Base-by-base conservation (phyloP, 2,888 invertebrate genomes). In the Chesias legatella region DNA sequence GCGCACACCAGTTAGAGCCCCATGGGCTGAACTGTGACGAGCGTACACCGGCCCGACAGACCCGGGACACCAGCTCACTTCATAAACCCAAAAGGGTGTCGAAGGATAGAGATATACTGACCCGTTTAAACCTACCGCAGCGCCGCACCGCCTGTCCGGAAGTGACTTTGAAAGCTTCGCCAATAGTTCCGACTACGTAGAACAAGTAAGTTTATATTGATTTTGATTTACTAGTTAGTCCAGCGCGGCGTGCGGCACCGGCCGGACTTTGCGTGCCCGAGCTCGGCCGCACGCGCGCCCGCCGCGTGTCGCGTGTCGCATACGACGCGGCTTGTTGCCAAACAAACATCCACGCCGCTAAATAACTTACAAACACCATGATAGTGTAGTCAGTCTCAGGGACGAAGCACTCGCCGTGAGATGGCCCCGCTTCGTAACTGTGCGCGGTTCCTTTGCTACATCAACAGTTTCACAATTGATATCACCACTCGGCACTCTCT, bases 21-120 rank as follows among this genome's bases (percentile, higher is more conserved):
- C 40, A 7, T 10, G 39, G 47, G 50, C 43, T 50, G 50, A 51
- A 37, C 51, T 45, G 48, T 29, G 25, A 24, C 28, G 47, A 42
- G 44, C 51, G 50, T 26, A 10, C 28, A 10, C 9, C 3, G 8
- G 20, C 1, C 25, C 40, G 11, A 2, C 29, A 10, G 10, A 8
- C 20, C 33, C 30, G 40, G 51, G 40, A 43, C 29, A 3, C 27
- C 30, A 43, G 51, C 36, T 40, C 11, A 24, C 31, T 28, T 21
- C 37, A 41, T 45, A 51, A 46, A 41, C 51, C 51, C 45, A 41
- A 8, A 38, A 41, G 51, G 51, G 51, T 48, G 51, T 31, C 35
- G 43, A 41, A 32, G 48, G 45, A 43, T 5, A 17, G 37, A 34
- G 27, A 24, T 26, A 1, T 11, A 9, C n/a, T 6, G 6, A 7